phyloP scores from a whole-genome alignment of 2,888 invertebrate genomes.

The Carpatolechia fugitivella region DNA sequence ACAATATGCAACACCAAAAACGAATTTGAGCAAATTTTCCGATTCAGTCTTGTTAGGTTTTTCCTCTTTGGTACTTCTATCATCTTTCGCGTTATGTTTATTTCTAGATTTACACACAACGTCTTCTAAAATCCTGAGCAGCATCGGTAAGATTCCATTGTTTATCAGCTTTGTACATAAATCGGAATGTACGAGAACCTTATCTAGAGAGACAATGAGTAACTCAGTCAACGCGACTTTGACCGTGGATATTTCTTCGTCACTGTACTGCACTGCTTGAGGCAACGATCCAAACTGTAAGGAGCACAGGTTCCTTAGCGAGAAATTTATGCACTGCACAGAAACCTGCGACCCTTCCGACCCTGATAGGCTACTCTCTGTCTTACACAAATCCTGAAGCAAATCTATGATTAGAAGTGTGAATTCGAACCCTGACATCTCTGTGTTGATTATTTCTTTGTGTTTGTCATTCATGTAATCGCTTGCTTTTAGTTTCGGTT shows the following conservation, averaged over 20 bases:
- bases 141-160: slow-evolving; percentile 81
- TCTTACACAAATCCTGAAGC: slow-evolving; percentile 73
- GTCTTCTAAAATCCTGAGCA: slow-evolving; percentile 79
- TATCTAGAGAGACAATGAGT: slow-evolving; percentile 78
- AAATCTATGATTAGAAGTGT: slow-evolving; percentile 78
- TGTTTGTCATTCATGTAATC: slow-evolving; percentile 77
- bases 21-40: slow-evolving; percentile 76
- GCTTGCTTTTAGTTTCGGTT: slow-evolving; percentile 66
- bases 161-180: slow-evolving; percentile 79
- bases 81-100: slow-evolving; percentile 40
- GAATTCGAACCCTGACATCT: slow-evolving; percentile 77
- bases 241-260: slow-evolving; percentile 62
- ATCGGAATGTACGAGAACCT: slow-evolving; percentile 72
- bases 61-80: slow-evolving; percentile 43
- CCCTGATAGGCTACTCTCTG: slow-evolving; percentile 71
- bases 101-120: slow-evolving; percentile 60
- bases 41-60: slow-evolving; percentile 58
- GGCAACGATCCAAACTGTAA: slow-evolving; percentile 79
- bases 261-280: slow-evolving; percentile 40
- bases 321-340: slow-evolving; percentile 80
- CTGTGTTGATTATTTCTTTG: slow-evolving; percentile 70
- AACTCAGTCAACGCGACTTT: slow-evolving; percentile 79
- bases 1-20: slow-evolving; percentile 80
- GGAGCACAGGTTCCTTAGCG: slow-evolving; percentile 79
- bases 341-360: slow-evolving; percentile 77